These are phyloP conservation scores for Fregata magnificens DNA, from an alignment of 2,113 vertebrate genomes.

Conservation along the genomic window DNA sequence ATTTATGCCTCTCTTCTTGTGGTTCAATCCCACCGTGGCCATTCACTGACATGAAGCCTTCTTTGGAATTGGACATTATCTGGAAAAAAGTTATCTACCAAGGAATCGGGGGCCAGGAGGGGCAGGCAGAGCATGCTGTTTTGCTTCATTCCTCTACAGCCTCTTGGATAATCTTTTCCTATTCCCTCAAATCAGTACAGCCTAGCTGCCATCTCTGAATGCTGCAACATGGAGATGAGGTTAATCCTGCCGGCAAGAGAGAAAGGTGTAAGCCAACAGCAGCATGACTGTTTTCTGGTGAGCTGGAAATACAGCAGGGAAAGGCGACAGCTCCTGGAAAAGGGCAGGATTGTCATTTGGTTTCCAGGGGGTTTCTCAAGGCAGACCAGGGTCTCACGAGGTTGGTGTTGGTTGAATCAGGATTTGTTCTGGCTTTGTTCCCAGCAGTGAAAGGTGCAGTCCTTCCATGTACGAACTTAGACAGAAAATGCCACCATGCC, in stretches of 20 bases:
- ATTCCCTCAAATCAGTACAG: accelerated
- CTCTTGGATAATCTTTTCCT: not conserved
- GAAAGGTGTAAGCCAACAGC: not conserved
- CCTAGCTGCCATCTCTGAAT: not conserved
- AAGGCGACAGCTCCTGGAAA: not conserved
- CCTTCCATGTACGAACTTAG: not conserved
- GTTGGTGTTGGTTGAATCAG: not conserved
- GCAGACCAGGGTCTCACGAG: not conserved
- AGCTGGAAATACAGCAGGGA: not conserved
- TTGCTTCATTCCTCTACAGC: not conserved
- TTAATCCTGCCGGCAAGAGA: not conserved
- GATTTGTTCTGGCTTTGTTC: slow-evolving; percentile 22
- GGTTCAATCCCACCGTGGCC: accelerated
- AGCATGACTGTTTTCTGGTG: not conserved
- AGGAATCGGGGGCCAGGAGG: not conserved
- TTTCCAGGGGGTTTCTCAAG: not conserved
- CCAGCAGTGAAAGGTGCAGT: not conserved
- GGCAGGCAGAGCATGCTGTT: not conserved
- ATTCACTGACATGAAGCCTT: not conserved
- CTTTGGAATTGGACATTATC: not conserved
- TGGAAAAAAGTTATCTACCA: not conserved
- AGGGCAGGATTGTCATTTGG: not conserved
- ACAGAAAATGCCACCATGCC: not conserved
- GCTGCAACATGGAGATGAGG: not conserved
- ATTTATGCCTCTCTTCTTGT: not conserved